Percentiles rank a stretch among this genome's conserved stretches.
phyloP scores from a whole-genome alignment of 2,888 invertebrate genomes.

The Drosophila tanythrix region DNA sequence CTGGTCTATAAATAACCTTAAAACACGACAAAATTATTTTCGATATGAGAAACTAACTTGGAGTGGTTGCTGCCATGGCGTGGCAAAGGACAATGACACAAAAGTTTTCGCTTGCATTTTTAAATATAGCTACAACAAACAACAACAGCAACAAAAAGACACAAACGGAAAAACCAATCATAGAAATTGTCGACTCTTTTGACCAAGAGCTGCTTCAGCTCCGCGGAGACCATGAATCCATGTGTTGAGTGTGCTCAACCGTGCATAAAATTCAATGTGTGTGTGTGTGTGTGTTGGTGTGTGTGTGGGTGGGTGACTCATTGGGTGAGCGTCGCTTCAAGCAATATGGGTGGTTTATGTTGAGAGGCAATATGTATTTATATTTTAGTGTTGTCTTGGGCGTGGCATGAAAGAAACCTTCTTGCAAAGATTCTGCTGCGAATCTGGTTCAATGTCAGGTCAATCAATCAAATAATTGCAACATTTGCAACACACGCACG shows the following conservation, averaged over 20 bases:
- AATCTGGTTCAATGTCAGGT: conserved; percentile 72
- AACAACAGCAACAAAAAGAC: conserved; percentile 7
- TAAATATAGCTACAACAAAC: conserved; percentile 27
- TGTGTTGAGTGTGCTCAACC: conserved; percentile 32
- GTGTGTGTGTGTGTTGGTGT: neutral
- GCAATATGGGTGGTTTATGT: conserved; percentile 17
- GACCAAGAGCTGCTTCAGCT: conserved; percentile 14
- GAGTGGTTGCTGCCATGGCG: conserved; percentile 3
- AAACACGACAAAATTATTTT: neutral
- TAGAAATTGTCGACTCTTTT: conserved; percentile 17
- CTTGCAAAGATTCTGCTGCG: conserved; percentile 9
- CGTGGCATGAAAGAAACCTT: conserved; percentile 43
- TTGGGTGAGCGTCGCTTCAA: conserved; percentile 10
- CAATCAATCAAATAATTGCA: conserved; percentile 51
- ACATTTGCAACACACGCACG: conserved; percentile 27
- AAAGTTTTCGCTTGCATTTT: conserved; percentile 34
- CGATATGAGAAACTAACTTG: conserved; percentile 11
- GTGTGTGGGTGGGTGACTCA: conserved; percentile 31
- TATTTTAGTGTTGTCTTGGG: conserved; percentile 24
- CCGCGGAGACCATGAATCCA: neutral
- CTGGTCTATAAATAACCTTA: neutral
- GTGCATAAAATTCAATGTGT: conserved; percentile 34
- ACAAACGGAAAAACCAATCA: conserved; percentile 19
- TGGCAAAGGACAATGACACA: conserved; percentile 68
- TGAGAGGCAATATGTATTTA: conserved; percentile 57